phyloP scores from a whole-genome alignment of 2,797 vertebrate species.

The Tamandua tetradactyla region DNA sequence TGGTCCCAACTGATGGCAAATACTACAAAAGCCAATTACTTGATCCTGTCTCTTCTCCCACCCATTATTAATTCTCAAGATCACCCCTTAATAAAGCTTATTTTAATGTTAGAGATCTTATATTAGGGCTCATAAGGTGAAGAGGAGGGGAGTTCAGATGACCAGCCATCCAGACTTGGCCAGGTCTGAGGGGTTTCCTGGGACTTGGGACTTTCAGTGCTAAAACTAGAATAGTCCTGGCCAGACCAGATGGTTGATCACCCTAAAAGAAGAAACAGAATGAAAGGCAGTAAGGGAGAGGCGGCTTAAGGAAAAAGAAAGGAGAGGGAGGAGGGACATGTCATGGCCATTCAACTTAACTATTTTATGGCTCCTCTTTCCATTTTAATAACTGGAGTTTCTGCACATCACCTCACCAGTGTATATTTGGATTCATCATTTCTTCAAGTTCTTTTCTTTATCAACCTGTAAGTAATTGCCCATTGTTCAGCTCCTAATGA shows the following conservation, averaged over 20 bases:
- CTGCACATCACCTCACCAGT: neutral
- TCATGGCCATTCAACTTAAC: neutral
- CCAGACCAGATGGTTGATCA: neutral
- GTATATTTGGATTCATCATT: too few relatives aligned
- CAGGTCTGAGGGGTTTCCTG: too few relatives aligned
- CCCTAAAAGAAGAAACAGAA: neutral
- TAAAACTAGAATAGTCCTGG: too few relatives aligned
- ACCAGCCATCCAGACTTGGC: neutral
- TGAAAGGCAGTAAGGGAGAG: neutral
- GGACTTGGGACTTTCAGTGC: too few relatives aligned
- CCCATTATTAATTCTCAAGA: neutral
- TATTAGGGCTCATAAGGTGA: neutral
- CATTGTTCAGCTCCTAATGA: neutral
- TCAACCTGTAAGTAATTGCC: too few relatives aligned
- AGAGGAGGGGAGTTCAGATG: neutral
- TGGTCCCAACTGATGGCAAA: neutral
- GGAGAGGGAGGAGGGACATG: neutral
- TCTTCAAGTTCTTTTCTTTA: neutral
- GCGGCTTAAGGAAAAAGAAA: neutral
- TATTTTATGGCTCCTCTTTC: conserved; percentile 4
- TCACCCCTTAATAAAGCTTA: neutral
- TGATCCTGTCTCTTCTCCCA: neutral
- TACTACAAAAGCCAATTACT: neutral
- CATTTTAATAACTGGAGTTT: neutral
- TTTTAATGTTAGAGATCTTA: neutral